These are phyloP conservation scores for Calidris pugnax DNA, from an alignment of 2,113 vertebrate genomes.

Conservation along the genomic window DNA sequence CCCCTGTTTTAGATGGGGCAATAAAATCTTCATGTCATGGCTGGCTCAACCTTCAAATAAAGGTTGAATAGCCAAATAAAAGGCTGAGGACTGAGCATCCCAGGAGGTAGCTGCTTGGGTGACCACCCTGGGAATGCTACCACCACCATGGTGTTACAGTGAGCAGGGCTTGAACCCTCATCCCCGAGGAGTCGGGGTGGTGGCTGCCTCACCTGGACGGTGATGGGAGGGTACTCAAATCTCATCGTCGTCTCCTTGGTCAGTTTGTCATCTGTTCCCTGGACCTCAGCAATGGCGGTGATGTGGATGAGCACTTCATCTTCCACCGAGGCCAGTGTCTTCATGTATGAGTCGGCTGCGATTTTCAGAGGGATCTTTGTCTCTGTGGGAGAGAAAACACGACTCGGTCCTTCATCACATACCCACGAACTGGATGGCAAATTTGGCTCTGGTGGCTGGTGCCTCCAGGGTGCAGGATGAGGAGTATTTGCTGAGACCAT, in stretches of 20 bases:
- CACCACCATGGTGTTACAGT: background rate
- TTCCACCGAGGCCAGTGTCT: background rate
- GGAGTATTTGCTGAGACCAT: background rate
- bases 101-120: background rate
- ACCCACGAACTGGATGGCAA: rapidly evolving
- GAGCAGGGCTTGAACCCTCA: background rate
- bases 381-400: slow-evolving; percentile 10
- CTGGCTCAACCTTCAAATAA: background rate
- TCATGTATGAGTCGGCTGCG: background rate
- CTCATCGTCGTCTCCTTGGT: background rate
- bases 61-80: background rate
- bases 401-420: background rate
- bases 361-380: slow-evolving; percentile 51
- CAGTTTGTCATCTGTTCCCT: slow-evolving; percentile 3
- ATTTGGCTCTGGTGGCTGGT: background rate
- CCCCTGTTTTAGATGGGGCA: background rate
- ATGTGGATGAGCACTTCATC: slow-evolving; percentile 56
- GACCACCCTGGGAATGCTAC: background rate
- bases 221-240: slow-evolving; percentile 66
- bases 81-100: background rate
- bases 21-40: background rate
- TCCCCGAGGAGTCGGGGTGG: background rate
- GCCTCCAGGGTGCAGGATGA: background rate
- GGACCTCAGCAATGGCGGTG: slow-evolving; percentile 24
- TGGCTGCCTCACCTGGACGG: slow-evolving; percentile 57